Evolutionary conservation across 2,113 vertebrate genomes (phyloP), one percentile per base, ranked within the genome.

Genomic region (Labeo rohita): DNA sequence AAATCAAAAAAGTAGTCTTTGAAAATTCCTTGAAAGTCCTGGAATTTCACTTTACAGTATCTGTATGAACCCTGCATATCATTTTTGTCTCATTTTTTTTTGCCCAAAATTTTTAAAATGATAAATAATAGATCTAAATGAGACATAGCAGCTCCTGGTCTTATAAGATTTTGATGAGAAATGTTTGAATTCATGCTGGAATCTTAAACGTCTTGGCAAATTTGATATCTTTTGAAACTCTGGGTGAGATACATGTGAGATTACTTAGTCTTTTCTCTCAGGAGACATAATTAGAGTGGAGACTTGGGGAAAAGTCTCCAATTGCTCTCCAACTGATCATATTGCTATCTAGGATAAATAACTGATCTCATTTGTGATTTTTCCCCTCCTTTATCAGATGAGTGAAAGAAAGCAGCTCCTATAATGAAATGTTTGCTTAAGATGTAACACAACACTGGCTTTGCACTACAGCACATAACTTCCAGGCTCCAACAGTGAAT

Each of bases 371-470:
- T 39, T 43, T 61, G 54, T 43, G 54, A 50, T 49, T 8, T 52
- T 34, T 49, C 23, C 34, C 12, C 50, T 50, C 36, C 39, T 21
- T 52, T 36, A 49, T 82, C 77, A 43, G 52, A 61, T 21, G 77
- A 45, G 9, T 23, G 36, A 59, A 61, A 45, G 54, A 80, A 61
- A 80, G n/a, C 45, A 18, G n/a, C 23, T 52, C 47, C 28, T 70
- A 52, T 52, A 54, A 83, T 83, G 10, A 12, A 70, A 70, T 83
- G 59, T 65, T 39, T 83, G 65, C 80, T 72, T 18, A 15, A 73
- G 36, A 73, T 3, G 61, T 49, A 47, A 36, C 23, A 49, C 80
- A 9, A 21, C 52, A 59, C 7, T 8, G 39, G 54, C 23, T 66
- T 83, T 34, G 36, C 21, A 23, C 36, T 72, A n/a, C 49, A n/a